These are phyloP conservation scores for Arge pagana DNA, from an alignment of 2,888 invertebrate species.

Conservation along the genomic window DNA sequence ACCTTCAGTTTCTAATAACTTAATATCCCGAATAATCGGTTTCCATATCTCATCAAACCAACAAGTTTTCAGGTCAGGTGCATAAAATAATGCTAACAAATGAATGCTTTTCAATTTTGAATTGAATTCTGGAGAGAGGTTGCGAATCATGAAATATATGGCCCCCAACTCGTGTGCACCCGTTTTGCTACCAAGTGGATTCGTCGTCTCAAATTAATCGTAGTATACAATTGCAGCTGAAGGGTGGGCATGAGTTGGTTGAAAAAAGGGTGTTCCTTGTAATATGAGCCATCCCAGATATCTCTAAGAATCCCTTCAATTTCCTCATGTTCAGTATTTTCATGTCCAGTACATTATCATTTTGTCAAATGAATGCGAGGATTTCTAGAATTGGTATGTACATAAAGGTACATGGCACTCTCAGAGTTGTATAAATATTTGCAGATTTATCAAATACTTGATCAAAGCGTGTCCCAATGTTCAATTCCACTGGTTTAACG, in stretches of 20 bases:
- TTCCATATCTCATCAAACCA: constrained; percentile 17
- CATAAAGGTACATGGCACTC: constrained; percentile 25
- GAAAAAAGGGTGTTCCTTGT: constrained; percentile 25
- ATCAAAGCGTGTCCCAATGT: constrained; percentile 26
- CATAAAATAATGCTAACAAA: constrained; percentile 29
- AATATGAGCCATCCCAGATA: constrained; percentile 27
- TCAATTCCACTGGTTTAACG: constrained; percentile 23
- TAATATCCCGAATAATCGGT: constrained; percentile 25
- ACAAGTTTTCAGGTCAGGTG: constrained; percentile 18
- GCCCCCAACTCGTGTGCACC: constrained; percentile 28
- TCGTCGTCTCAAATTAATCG: constrained; percentile 30
- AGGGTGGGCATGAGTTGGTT: constrained; percentile 22
- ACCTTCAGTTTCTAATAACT: constrained; percentile 26
- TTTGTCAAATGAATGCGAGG: constrained; percentile 8
- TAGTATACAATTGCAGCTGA: constrained; percentile 28
- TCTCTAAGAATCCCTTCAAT: constrained; percentile 8
- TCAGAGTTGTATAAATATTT: constrained; percentile 10
- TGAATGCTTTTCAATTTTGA: constrained; percentile 28
- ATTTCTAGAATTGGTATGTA: constrained; percentile 26
- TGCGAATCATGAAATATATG: constrained; percentile 30
- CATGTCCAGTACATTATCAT: constrained; percentile 4
- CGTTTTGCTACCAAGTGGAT: constrained; percentile 27
- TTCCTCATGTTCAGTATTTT: background rate
- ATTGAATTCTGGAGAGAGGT: constrained; percentile 27
- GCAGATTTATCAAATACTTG: constrained; percentile 16